Evolutionary conservation across 2,797 vertebrate species (phyloP), one percentile per base, ranked within the genome.

Genomic region (Lagorchestes hirsutus): DNA sequence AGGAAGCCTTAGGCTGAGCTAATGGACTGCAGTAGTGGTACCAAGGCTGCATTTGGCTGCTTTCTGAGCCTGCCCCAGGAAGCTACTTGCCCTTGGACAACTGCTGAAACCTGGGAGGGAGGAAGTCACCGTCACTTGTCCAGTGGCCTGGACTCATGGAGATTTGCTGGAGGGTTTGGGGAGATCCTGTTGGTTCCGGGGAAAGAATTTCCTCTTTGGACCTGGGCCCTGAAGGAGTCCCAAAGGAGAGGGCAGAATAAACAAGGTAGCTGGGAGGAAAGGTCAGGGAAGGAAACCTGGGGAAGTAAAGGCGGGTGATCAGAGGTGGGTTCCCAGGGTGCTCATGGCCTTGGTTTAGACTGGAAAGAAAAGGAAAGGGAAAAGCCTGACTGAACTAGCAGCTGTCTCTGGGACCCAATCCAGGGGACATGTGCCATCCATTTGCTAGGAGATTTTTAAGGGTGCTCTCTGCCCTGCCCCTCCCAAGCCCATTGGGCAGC

Each of bases 1-100:
- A 34, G n/a, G 62, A 87, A n/a, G 56, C 55, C 40, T 50, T 6
- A 18, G 22, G 91, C 13, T 52, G 91, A 59, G 46, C 0, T 16
- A 57, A 12, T 0, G 0, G 24, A 87, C 34, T 6, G 0, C 24
- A n/a, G 27, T 0, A 31, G 58, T 27, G 0, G 0, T 55, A 10
- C 87, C 28, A 31, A 34, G 4, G 12, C 31, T 16, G 14, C 14
- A 46, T 1, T 50, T 27, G 50, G 24, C 5, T 0, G 18, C 5
- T 34, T 52, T 28, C 93, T 55, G 34, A 90, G 46, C 91, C 14
- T n/a, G 54, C 46, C 58, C 50, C 34, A 40, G 56, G 13, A 24
- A 40, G 29, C 31, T 29, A 46, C 22, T 55, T 40, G n/a, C 1
- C 5, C 55, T 46, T 82, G 74, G 74, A 40, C 62, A 14, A n/a